Evolutionary conservation across 2,113 vertebrate species (phyloP), one percentile per base, ranked within the genome.

Genomic region (Mirounga angustirostris): DNA sequence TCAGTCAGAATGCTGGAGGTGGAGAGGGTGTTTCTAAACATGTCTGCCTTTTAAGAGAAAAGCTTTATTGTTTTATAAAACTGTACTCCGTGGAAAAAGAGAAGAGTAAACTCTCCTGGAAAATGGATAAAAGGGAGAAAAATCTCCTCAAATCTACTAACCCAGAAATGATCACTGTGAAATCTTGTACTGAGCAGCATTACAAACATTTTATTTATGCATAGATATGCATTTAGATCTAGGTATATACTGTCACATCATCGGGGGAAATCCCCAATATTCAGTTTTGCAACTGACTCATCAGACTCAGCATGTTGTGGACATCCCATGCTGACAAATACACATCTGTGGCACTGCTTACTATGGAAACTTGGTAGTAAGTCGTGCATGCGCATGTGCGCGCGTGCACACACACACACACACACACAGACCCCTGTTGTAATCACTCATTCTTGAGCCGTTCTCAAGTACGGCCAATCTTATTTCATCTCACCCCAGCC

Each of bases 1-100:
- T 89, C 46, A 9, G 7, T 52, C 59, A 73, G 87, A 80, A 65
- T 11, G 5, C 40, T 28, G 4, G 33, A 46, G 36, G 59, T 46
- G 15, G 3, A 46, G 67, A 67, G 50, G 1, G 2, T 61, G 13
- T 63, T 58, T 36, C 26, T 19, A 67, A 81, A 79, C 43, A 71
- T 69, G 21, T 86, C 58, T 78, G 30, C 33, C 85, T 90, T 87
- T 82, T 58, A 33, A 95, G 80, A 65, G 84, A 54, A 79, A 78
- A 76, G 4, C 14, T 88, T 82, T 52, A 69, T 81, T 65, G 5
- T 81, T 85, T 96, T 78, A 40, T 82, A 59, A 81, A 87, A 96
- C 26, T 69, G 21, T 28, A 74, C 11, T 82, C 28, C 14, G 5
- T n/a, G 43, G 74, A 52, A 65, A 91, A 78, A 79, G 40, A 76